Base-by-base conservation (phyloP, 2,888 invertebrate species). In the Amiota minor region DNA sequence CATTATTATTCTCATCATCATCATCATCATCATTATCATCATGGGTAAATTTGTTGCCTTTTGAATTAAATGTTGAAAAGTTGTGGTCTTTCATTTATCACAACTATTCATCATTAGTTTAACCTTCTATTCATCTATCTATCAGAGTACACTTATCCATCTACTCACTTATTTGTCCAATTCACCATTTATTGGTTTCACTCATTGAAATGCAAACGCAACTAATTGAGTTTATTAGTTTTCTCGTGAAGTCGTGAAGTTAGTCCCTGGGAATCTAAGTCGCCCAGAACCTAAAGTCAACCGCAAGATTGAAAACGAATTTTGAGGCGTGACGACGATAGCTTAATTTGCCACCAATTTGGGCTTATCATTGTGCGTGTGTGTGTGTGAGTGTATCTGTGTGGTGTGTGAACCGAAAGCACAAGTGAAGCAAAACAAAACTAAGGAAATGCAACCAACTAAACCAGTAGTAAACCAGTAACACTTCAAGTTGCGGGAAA, bases 331-430 rank as follows among this genome's bases (percentile, higher is more conserved):
- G 71, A 16, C 71, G 55, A 74, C 75, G 78, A 85, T 85, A 79
- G 81, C 81, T 86, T 85, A 82, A 83, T 86, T 85, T 83, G 83
- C 84, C 86, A 84, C 83, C 81, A 85, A 86, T 83, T 83, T 84
- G 79, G 67, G 83, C 82, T 84, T 82, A 85, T 84, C 86, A 76
- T 59, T 20, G 49, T 59, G 62, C 49, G 56, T n/a, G 45, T 62
- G 62, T 11, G 35, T 35, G 35, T 35, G 35, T 35, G 35, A 6
- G 0, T 35, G 6, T 6, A 35, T 35, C 6, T 35, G 35, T 35
- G 35, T 35, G 35, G 6, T 35, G 35, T 35, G 35, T 35, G 35
- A 35, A 35, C 35, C 35, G 35, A 35, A 35, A 16, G 16, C 18
- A 45, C 62, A n/a, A 16, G 14, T 20, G 59, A 16, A 20, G 59